These are phyloP conservation scores for Chrysodeixis includens DNA, from an alignment of 2,888 invertebrate species.

Conservation along the genomic window DNA sequence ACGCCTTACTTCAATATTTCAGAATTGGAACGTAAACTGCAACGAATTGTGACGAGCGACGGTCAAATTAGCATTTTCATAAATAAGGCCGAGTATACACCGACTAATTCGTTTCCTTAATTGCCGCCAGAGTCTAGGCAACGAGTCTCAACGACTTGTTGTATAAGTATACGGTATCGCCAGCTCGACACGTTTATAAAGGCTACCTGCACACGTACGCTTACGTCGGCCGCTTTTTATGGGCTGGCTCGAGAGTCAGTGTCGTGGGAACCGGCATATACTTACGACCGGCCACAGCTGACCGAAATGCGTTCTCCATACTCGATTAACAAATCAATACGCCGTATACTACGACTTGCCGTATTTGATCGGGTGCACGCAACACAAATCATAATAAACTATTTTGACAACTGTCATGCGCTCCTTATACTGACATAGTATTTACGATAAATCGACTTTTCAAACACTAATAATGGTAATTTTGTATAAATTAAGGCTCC, in stretches of 20 bases:
- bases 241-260: slow-evolving; percentile 84
- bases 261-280: slow-evolving; percentile 88
- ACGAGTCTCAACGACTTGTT: slow-evolving; percentile 61
- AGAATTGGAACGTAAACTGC: slow-evolving; percentile 56
- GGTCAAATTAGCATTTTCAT: slow-evolving; percentile 58
- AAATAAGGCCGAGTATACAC: slow-evolving; percentile 62
- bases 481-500: slow-evolving; percentile 65
- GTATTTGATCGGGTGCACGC: slow-evolving; percentile 75
- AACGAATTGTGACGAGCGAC: slow-evolving; percentile 48
- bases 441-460: slow-evolving; percentile 57
- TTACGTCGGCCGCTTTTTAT: slow-evolving; percentile 87
- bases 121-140: slow-evolving; percentile 65
- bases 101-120: slow-evolving; percentile 68
- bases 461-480: slow-evolving; percentile 43
- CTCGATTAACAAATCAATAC: slow-evolving; percentile 88
- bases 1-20: slow-evolving; percentile 52
- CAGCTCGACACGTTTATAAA: slow-evolving; percentile 79
- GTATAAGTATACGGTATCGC: slow-evolving; percentile 76
- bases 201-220: slow-evolving; percentile 86
- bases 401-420: slow-evolving; percentile 72
- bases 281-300: slow-evolving; percentile 86
- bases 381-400: slow-evolving; percentile 73
- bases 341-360: slow-evolving; percentile 75
- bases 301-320: slow-evolving; percentile 89
- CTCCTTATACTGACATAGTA: slow-evolving; percentile 70